Evolutionary conservation across 2,797 vertebrate genomes (phyloP).

Genomic region (Merluccius polli): DNA sequence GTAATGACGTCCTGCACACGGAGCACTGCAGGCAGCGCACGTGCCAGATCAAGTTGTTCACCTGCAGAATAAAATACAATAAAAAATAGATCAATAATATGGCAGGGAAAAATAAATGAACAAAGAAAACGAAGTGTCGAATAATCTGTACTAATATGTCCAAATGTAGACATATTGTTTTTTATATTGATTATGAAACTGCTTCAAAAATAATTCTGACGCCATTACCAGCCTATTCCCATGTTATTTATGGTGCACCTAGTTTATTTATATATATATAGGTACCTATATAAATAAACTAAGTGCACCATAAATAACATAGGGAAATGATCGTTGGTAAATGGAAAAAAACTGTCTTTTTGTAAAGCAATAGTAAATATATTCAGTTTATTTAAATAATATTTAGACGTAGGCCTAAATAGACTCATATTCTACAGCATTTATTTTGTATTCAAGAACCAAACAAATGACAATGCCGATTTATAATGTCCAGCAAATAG

Average conservation of each 20-base stretch:
- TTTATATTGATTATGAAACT: background rate
- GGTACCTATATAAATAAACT: too few species aligned
- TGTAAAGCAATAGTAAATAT: background rate
- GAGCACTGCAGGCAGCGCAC: conserved; percentile 96
- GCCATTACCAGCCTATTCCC: too few species aligned
- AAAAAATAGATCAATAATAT: background rate
- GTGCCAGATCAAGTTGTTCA: conserved; percentile 99
- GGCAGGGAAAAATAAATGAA: background rate
- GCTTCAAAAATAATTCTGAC: background rate
- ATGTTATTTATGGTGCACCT: too few species aligned
- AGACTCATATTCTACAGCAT: background rate
- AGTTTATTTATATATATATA: too few species aligned
- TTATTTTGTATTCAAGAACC: background rate
- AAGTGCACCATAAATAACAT: background rate
- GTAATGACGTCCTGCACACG: conserved; percentile 91
- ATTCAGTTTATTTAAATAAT: background rate
- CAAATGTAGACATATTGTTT: background rate
- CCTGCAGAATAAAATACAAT: conserved; percentile 69
- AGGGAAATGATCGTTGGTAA: background rate
- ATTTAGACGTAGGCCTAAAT: background rate
- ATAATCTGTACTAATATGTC: background rate
- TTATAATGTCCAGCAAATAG: background rate
- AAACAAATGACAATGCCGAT: background rate
- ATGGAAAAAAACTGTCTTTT: background rate
- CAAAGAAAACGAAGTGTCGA: background rate